Conservation (phyloP, 2,888 invertebrate species). For the Acanthoscelides obtectus region DNA sequence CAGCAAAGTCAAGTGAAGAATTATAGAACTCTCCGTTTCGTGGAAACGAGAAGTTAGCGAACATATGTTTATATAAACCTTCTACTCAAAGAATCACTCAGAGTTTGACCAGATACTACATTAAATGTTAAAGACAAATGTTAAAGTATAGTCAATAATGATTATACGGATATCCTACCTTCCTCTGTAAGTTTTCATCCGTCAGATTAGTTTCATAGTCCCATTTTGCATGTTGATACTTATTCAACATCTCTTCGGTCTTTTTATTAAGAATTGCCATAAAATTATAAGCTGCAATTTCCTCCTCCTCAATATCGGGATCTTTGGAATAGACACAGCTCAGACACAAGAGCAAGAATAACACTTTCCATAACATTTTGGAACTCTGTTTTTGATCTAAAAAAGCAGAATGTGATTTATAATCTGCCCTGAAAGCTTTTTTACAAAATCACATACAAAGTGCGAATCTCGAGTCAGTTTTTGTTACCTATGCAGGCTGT, state of each 20-base stretch:
- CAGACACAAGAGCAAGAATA: constrained; percentile 8
- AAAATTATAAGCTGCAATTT: constrained; percentile 58
- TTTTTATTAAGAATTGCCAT: constrained; percentile 59
- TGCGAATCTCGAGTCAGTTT: too few species aligned
- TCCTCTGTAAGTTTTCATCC: constrained; percentile 60
- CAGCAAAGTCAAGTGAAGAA: too few species aligned
- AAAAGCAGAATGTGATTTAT: neutral
- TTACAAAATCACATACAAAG: too few species aligned
- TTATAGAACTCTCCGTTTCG: too few species aligned
- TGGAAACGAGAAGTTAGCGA: too few species aligned
- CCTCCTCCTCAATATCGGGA: constrained; percentile 49
- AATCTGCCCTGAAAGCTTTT: neutral
- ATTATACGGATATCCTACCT: too few species aligned
- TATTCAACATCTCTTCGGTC: constrained; percentile 56
- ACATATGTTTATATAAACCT: too few species aligned
- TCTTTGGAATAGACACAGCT: constrained; percentile 24
- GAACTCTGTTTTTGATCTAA: neutral
- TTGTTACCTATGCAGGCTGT: too few species aligned
- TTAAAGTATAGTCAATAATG: neutral
- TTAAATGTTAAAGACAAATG: neutral
- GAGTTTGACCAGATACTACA: neutral
- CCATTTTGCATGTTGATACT: constrained; percentile 64
- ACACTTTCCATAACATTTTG: constrained; percentile 4
- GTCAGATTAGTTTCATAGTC: constrained; percentile 73
- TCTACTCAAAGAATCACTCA: too few species aligned